A percentile compares a stretch with the other conserved stretches of the same genome.
phyloP scores from a whole-genome alignment of 2,113 vertebrate genomes.

The Cichladusa arquata region DNA sequence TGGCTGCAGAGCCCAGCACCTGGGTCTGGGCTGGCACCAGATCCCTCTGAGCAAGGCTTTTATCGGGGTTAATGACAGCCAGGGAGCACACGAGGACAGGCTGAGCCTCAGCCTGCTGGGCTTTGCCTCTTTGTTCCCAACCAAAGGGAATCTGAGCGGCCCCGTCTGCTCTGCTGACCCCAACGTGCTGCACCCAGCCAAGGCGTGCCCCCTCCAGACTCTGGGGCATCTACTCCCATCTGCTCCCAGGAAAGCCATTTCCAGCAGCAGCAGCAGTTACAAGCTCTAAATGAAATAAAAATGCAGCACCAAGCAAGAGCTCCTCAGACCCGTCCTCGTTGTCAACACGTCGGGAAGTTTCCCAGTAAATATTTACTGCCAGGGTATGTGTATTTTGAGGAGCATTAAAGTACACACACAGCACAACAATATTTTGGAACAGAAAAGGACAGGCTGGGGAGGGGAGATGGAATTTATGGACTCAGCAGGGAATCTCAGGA shows the following conservation, averaged over 20 bases:
- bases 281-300: background rate
- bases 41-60: background rate
- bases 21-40: background rate
- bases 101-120: background rate
- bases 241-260: background rate
- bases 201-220: accelerated
- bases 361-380: background rate
- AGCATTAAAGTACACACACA: background rate
- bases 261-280: background rate
- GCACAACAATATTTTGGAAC: background rate
- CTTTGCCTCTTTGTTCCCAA: background rate
- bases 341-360: background rate
- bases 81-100: background rate
- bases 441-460: background rate
- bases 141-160: background rate
- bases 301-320: background rate
- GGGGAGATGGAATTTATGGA: background rate
- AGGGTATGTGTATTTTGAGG: accelerated
- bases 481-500: background rate
- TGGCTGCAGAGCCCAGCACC: background rate
- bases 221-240: background rate
- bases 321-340: background rate
- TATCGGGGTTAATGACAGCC: background rate
- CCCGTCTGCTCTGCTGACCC: constrained; percentile 1
- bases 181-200: background rate